Evolutionary conservation across 2,888 invertebrate genomes (phyloP).

Genomic region (Gymnocheta viridis): DNA sequence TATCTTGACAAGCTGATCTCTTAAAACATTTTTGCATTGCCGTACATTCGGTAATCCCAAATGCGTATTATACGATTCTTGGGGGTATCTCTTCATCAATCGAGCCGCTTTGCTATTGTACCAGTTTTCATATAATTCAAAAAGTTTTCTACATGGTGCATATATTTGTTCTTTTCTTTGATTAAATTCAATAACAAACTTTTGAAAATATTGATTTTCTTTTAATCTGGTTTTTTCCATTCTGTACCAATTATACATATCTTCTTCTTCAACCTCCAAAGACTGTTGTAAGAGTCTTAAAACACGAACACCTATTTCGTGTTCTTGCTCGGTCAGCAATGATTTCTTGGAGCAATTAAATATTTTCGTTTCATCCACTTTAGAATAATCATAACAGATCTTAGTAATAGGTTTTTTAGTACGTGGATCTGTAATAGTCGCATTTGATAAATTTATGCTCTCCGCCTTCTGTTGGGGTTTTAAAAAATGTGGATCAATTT

Average conservation of each 20-base stretch:
- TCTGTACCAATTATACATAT: constrained; percentile 72
- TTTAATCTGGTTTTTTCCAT: constrained; percentile 63
- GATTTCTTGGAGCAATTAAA: constrained; percentile 73
- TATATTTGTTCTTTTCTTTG: constrained; percentile 72
- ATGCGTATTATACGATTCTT: constrained; percentile 73
- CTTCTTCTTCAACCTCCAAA: constrained; percentile 64
- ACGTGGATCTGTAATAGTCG: constrained; percentile 75
- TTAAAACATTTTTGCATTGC: constrained; percentile 69
- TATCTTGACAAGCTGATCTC: constrained; percentile 67
- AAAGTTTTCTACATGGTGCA: constrained; percentile 71
- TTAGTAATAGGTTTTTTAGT: constrained; percentile 68
- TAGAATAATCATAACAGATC: constrained; percentile 71
- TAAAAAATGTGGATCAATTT: constrained; percentile 73
- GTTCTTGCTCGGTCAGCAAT: constrained; percentile 71
- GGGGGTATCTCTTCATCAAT: constrained; percentile 61
- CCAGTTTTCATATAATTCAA: constrained; percentile 73
- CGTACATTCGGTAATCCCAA: constrained; percentile 76
- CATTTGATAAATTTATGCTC: not conserved
- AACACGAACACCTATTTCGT: constrained; percentile 74
- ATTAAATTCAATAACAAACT: constrained; percentile 72
- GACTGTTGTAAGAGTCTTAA: constrained; percentile 71
- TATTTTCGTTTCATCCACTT: constrained; percentile 31
- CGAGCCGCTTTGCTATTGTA: constrained; percentile 66
- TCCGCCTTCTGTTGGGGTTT: constrained; percentile 56
- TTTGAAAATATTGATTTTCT: constrained; percentile 73